These are phyloP conservation scores for Artibeus lituratus DNA, from an alignment of 2,797 vertebrate genomes.

Conservation along the genomic window DNA sequence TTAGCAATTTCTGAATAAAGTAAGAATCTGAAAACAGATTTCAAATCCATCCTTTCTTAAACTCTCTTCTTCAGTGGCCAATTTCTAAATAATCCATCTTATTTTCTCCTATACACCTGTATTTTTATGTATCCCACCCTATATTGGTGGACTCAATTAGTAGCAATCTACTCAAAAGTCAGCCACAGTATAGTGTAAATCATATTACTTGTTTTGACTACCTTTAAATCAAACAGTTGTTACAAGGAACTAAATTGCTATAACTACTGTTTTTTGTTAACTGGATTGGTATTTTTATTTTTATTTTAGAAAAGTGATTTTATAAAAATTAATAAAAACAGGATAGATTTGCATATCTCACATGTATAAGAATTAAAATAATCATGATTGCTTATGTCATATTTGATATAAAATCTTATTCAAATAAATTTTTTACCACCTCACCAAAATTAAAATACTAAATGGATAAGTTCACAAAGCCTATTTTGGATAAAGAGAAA, in stretches of 20 bases:
- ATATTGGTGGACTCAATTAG: neutral
- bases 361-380: conserved; percentile 39
- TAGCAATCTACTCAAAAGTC: conserved; percentile 29
- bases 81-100: conserved; percentile 19
- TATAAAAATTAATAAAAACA: conserved; percentile 38
- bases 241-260: conserved; percentile 29
- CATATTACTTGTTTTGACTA: conserved; percentile 35
- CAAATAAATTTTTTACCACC: neutral
- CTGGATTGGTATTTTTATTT: conserved; percentile 9
- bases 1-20: neutral
- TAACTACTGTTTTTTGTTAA: conserved; percentile 20
- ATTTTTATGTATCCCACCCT: conserved; percentile 9
- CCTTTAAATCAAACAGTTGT: conserved; percentile 15
- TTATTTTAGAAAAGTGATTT: conserved; percentile 44
- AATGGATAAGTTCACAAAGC: conserved; percentile 19
- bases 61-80: neutral
- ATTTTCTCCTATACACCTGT: neutral
- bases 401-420: conserved; percentile 39
- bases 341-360: conserved; percentile 28
- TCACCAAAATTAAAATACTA: conserved; percentile 24
- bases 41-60: conserved; percentile 25
- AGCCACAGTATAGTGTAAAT: neutral
- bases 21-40: neutral
- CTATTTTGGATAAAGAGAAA: conserved; percentile 9
- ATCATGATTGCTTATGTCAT: conserved; percentile 3